Base-by-base conservation (phyloP, 1,140 invertebrate genomes). In the Stegodyphus dumicola region DNA sequence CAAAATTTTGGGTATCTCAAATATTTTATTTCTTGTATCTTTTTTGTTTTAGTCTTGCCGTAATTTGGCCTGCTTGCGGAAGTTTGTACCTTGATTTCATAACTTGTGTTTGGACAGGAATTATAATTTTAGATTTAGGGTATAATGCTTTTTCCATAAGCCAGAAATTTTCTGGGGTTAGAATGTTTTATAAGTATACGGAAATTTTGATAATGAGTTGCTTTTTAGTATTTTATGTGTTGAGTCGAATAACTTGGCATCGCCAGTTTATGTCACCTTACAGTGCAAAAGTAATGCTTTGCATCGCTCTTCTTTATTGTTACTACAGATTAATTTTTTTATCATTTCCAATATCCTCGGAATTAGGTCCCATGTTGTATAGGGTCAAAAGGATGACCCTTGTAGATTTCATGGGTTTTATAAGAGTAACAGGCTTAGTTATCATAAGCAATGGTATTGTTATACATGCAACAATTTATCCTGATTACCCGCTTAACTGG, bases 41-140 rank as follows among this genome's bases (percentile, higher is more conserved):
- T 70, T 87, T 88, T 7, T 64, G 91, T 15, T 91, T 91, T 66
- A 90, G 90, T 75, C 66, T 90, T 11, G 90, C 90, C 33, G 88
- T 90, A 48, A 64, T 91, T 65, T 88, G 89, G 89, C 91, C 91
- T 10, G 89, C 89, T n/a, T 91, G 90, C 88, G 90, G 91, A 6
- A 89, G 90, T 79, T 80, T 90, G 7, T 88, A 88, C 17, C 70
- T 91, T 17, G 90, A 91, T 85, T 76, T 89, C 10, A 77, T 88
- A 6, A 86, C 91, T 10, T 90, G 89, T 87, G 9, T 89, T 6
- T 91, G 91, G 91, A 88, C 54, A 17, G 49, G 52, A 18, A 33
- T 85, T 17, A 79, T 88, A 7, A 56, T 76, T 17, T 33, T 88
- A 17, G 87, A 88, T 66, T 84, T 48, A 11, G 67, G 60, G 33